These are phyloP conservation scores for Drosophila willistoni DNA, from an alignment of 1,140 invertebrate genomes.

Conservation along the genomic window DNA sequence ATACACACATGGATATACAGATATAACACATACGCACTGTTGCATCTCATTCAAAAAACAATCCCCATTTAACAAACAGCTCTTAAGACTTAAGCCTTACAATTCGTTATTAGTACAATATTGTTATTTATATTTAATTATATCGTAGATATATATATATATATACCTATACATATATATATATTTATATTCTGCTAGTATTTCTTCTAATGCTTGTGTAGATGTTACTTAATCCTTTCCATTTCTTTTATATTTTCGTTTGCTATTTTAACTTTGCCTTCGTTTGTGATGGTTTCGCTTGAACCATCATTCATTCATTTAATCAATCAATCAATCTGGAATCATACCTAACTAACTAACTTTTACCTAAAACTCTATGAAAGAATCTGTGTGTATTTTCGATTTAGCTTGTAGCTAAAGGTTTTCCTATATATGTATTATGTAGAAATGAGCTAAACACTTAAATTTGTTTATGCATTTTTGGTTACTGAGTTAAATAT, in stretches of 20 bases:
- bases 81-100: conserved; percentile 59
- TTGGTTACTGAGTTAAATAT: conserved; percentile 62
- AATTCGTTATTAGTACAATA: conserved; percentile 47
- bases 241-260: conserved; percentile 19
- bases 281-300: neutral
- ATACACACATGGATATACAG: no score
- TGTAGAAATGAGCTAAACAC: conserved; percentile 35
- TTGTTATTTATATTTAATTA: conserved; percentile 36
- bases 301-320: conserved; percentile 1
- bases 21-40: conserved; percentile 57
- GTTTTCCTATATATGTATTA: conserved; percentile 8
- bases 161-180: conserved; percentile 31
- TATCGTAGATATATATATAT: conserved; percentile 38
- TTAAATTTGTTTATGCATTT: conserved; percentile 55
- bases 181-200: conserved; percentile 61
- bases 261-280: neutral
- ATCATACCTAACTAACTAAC: conserved; percentile 58
- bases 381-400: conserved; percentile 36
- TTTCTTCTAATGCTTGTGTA: conserved; percentile 66
- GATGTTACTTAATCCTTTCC: conserved; percentile 24
- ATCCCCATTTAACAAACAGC: conserved; percentile 67
- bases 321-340: conserved; percentile 25
- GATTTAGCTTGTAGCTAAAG: conserved; percentile 51
- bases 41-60: conserved; percentile 27
- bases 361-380: conserved; percentile 57